phyloP scores from a whole-genome alignment of 2,888 invertebrate species.

The Mycalesis mineus region DNA sequence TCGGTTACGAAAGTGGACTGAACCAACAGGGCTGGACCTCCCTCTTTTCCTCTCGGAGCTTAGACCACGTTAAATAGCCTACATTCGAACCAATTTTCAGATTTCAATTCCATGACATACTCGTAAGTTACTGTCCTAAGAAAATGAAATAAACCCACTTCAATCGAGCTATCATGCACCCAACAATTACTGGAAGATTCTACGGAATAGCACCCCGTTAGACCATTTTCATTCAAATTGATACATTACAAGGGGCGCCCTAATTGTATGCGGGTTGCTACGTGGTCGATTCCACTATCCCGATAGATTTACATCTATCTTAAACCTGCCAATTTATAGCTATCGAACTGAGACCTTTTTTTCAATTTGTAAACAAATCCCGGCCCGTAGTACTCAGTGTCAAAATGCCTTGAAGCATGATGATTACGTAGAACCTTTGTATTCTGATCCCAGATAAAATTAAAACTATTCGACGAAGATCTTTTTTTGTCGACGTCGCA shows the following conservation, averaged over 20 bases:
- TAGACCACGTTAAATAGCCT: no score
- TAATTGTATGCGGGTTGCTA: constrained; percentile 15
- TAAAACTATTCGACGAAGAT: no score
- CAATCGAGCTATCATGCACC: constrained; percentile 3
- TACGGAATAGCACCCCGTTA: constrained; percentile 3
- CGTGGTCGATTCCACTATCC: constrained; percentile 1
- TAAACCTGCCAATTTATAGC: neutral
- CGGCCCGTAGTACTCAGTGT: neutral
- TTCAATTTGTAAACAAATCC: neutral
- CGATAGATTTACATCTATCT: neutral
- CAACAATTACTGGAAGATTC: constrained; percentile 6
- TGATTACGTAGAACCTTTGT: neutral
- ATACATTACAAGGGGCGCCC: neutral
- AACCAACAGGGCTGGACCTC: no score
- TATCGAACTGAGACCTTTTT: neutral
- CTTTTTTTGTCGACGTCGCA: no score
- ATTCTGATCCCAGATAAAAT: neutral
- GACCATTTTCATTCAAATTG: constrained; percentile 8
- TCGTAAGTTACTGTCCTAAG: neutral
- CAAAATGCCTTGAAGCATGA: neutral
- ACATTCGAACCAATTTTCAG: no score
- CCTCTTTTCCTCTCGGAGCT: no score
- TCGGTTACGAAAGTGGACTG: no score
- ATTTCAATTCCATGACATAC: no score
- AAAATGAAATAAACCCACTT: neutral